A percentile compares a stretch with the other conserved stretches of the same genome.
phyloP scores from a whole-genome alignment of 1,140 invertebrate species.

The Camponotus floridanus region DNA sequence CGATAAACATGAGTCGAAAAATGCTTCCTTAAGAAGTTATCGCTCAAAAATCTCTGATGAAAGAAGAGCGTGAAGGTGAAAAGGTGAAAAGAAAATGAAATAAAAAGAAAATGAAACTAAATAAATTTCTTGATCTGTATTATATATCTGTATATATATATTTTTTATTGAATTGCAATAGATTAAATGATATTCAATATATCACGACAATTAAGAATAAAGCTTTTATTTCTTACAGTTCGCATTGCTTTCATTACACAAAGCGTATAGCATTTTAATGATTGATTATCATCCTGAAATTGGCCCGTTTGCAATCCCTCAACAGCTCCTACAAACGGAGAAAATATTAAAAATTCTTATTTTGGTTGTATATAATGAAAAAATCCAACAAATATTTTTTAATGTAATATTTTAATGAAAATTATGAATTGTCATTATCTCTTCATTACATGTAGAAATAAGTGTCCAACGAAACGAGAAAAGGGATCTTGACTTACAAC shows the following conservation, averaged over 20 bases:
- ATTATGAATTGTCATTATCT: neutral
- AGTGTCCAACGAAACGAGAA: neutral
- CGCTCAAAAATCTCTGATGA: too few relatives aligned
- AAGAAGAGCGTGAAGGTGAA: too few relatives aligned
- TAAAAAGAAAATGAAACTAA: too few relatives aligned
- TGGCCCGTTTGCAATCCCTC: slow-evolving; percentile 52
- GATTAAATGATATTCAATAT: too few relatives aligned
- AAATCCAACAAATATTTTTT: neutral
- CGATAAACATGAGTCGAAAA: too few relatives aligned
- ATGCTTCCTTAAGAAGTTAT: too few relatives aligned
- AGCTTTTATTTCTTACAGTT: slow-evolving; percentile 64
- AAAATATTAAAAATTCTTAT: neutral
- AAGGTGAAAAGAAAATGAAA: too few relatives aligned
- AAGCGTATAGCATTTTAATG: slow-evolving; percentile 68
- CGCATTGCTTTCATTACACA: slow-evolving; percentile 72
- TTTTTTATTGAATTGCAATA: too few relatives aligned
- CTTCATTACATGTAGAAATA: neutral
- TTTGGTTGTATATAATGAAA: neutral
- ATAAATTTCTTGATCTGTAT: too few relatives aligned
- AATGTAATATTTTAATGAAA: neutral
- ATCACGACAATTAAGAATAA: too few relatives aligned
- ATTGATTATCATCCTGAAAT: slow-evolving; percentile 61
- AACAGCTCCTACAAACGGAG: slow-evolving; percentile 26
- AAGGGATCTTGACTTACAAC: neutral
- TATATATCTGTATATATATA: too few relatives aligned